Conservation (phyloP, 2,888 invertebrate genomes). For the Peribatodes rhomboidaria region DNA sequence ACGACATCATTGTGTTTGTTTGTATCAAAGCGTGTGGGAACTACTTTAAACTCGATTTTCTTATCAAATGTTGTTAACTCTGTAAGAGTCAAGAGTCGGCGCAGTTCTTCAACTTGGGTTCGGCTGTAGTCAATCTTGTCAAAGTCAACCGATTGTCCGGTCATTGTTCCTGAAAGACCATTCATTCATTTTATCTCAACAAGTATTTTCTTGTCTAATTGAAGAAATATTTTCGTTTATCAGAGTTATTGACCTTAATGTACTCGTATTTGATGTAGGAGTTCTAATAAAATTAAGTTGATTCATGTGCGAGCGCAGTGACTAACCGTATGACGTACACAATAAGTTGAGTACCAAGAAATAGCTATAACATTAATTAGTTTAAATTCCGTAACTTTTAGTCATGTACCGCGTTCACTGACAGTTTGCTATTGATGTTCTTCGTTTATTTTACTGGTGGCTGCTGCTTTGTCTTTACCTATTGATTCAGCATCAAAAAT, state of each 20-base stretch:
- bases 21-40: background rate
- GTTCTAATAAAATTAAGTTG: slow-evolving; percentile 47
- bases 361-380: slow-evolving; percentile 49
- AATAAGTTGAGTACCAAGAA: slow-evolving; percentile 54
- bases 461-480: background rate
- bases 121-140: slow-evolving; percentile 7
- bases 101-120: slow-evolving; percentile 11
- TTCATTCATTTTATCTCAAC: slow-evolving; percentile 7
- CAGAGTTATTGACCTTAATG: slow-evolving; percentile 38
- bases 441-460: background rate
- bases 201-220: slow-evolving; percentile 22
- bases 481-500: background rate
- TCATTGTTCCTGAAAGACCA: slow-evolving; percentile 12
- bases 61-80: background rate
- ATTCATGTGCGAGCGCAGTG: slow-evolving; percentile 62
- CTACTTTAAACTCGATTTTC: background rate
- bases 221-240: slow-evolving; percentile 28
- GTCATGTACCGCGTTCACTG: slow-evolving; percentile 40
- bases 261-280: slow-evolving; percentile 27
- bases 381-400: slow-evolving; percentile 51
- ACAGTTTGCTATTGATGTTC: background rate
- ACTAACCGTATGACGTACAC: slow-evolving; percentile 57
- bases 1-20: background rate
- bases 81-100: background rate
- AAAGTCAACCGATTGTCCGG: slow-evolving; percentile 15